Base-by-base conservation (phyloP, 2,888 invertebrate genomes). In the Mamestra brassicae region DNA sequence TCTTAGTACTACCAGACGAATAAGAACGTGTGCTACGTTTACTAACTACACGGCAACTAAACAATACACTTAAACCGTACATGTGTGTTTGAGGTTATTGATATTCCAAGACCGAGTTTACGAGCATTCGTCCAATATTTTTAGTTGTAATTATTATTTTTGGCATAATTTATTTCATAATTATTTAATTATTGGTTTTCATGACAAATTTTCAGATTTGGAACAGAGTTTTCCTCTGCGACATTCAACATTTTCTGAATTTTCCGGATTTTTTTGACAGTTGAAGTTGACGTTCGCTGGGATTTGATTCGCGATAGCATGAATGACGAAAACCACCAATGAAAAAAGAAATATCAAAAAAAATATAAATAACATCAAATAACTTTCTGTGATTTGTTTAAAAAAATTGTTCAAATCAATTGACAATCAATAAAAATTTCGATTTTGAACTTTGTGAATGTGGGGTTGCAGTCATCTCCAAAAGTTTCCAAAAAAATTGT, bases 71-170 rank as follows among this genome's bases (percentile, higher is more conserved):
- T 92, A 92, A 92, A 94, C 94, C 95, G 93, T 95, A 96, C 96
- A 96, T 96, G 95, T 94, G 96, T 95, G 61, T 95, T 94, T 89
- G 90, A 95, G 96, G 96, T 96, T 96, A 96, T 89, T 79, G 79
- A 67, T 87, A 84, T 87, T 84, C 80, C 78, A 78, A 84, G 74
- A 79, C 74, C 87, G 91, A 91, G 90, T 93, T 94, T 94, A 94
- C 93, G 92, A 94, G 92, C 92, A 92, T 93, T 90, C 81, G 89
- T 89, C 75, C 57, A 64, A 83, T 83, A 89, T 89, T 90, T 87
- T 88, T 84, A 87, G 78, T 74, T 77, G 71, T 58, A 80, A 83
- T 80, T 79, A 74, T 69, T 89, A 76, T 88, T 90, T 90, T 90
- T 88, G 63, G 80, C 89, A 89, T 89, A 89, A 87, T 88, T 87